A percentile compares a stretch with the other conserved stretches of the same genome.
Conservation (phyloP, 2,888 invertebrate genomes). For the Anorthoa munda region DNA sequence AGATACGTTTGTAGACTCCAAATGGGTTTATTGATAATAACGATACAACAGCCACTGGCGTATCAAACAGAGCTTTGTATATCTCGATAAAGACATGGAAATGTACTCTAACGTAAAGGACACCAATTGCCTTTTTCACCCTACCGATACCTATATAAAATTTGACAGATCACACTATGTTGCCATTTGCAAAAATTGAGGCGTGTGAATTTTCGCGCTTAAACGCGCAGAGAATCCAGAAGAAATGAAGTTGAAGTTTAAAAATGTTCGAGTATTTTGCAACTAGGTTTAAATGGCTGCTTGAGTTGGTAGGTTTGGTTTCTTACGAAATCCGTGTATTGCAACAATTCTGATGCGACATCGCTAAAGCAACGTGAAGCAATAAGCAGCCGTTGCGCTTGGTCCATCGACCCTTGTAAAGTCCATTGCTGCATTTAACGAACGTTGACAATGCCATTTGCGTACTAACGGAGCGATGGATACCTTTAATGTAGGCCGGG, state of each 20-base stretch:
- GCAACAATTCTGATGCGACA: constrained; percentile 47
- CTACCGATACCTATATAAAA: constrained; percentile 18
- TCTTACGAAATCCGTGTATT: constrained; percentile 41
- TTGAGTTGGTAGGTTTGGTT: not conserved
- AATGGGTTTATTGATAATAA: constrained; percentile 78
- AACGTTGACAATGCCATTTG: not conserved
- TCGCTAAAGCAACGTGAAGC: constrained; percentile 31
- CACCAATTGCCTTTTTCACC: constrained; percentile 39
- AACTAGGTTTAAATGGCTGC: constrained; percentile 7
- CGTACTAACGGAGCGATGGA: constrained; percentile 9
- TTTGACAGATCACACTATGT: constrained; percentile 9
- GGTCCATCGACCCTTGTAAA: constrained; percentile 12
- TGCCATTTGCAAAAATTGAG: constrained; percentile 5
- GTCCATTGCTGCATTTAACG: constrained; percentile 24
- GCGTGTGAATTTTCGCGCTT: not conserved
- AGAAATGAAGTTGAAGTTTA: not conserved
- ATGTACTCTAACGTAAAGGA: constrained; percentile 30
- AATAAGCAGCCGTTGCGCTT: constrained; percentile 24
- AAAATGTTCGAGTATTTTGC: constrained; percentile 19
- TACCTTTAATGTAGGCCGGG: constrained; percentile 12
- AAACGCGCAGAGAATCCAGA: no score
- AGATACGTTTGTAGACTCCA: constrained; percentile 75
- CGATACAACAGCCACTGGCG: constrained; percentile 72
- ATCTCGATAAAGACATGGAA: constrained; percentile 55
- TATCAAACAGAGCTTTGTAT: constrained; percentile 71